These are phyloP conservation scores for Drosophila kanekoi DNA, from an alignment of 2,888 invertebrate genomes.

Conservation along the genomic window DNA sequence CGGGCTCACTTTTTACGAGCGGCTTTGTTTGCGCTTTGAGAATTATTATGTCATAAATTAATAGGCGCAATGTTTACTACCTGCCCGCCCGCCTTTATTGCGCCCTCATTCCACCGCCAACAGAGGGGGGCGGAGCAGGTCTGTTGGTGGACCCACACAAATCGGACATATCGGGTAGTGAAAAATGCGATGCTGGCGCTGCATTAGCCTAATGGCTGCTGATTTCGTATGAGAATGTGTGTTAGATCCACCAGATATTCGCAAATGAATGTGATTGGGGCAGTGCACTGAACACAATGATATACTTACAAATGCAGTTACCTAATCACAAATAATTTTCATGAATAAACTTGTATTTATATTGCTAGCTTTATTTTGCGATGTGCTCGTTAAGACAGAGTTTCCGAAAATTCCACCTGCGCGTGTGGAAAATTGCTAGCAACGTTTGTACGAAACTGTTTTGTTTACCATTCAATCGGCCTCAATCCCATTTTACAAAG, in stretches of 20 bases:
- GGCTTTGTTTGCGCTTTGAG: slow-evolving; percentile 78
- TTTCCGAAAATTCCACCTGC: too few species aligned
- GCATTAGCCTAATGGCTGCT: slow-evolving; percentile 67
- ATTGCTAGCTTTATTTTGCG: too few species aligned
- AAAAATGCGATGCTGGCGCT: slow-evolving; percentile 68
- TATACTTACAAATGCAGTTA: slow-evolving; percentile 1
- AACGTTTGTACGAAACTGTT: too few species aligned
- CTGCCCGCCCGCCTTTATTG: slow-evolving; percentile 23
- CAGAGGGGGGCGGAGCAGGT: too few species aligned
- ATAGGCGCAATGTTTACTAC: slow-evolving; percentile 74
- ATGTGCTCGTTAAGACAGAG: too few species aligned
- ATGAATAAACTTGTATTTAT: too few species aligned
- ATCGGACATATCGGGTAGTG: slow-evolving; percentile 61
- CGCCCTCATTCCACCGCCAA: too few species aligned
- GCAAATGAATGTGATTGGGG: slow-evolving; percentile 5
- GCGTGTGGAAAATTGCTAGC: too few species aligned
- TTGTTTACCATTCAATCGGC: too few species aligned
- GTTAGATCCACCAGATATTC: slow-evolving; percentile 61
- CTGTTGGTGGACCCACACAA: slow-evolving; percentile 25
- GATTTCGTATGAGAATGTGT: slow-evolving; percentile 45
- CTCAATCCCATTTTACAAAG: too few species aligned
- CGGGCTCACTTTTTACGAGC: slow-evolving; percentile 67
- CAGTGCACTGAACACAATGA: neutral
- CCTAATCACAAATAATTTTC: neutral
- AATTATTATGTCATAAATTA: slow-evolving; percentile 81